Base-by-base conservation (phyloP, 2,797 vertebrate species). In the Triplophysa bombifrons region DNA sequence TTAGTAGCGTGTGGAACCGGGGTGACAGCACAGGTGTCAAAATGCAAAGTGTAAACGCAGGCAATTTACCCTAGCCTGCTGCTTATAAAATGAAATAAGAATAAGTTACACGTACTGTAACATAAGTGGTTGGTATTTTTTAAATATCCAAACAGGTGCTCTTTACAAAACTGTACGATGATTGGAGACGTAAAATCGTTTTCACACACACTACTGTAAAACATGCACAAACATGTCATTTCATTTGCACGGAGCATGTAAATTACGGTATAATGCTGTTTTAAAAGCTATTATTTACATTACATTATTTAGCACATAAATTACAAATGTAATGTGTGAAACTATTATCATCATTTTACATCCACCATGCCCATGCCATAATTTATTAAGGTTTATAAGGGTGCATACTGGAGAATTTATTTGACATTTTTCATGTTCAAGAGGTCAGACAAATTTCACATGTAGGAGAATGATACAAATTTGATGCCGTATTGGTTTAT, bases 1-100 rank as follows among this genome's bases (percentile, higher is more conserved):
- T 78, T 63, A 16, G 46, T 27, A 64, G 22, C 58, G 60, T 64
- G 58, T 78, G 58, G 66, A 63, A 77, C 20, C 11, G 22, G 6
- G 38, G 12, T 67, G 44, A 41, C 41, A 69, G 34, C 67, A 78
- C 56, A 27, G 56, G 76, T 78, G 76, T 71, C 30, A 78, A 51
- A 51, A 71, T 53, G 56, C 56, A 64, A 71, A 61, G 30, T 53
- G 17, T 53, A 30, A 25, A 38, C 14, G 50, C 50, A 20, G 71
- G 27, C 20, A 64, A 38, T 78, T 38, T 64, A 72, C 20, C 17
- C 51, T 34, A 46, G 17, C 30, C 11, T 63, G 14, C 41, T 48
- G 65, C 41, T 9, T 13, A 75, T 44, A 9, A 63, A 30, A 64
- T 64, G 17, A 38, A n/a, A 41, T 60, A 25, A 16, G 58, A 65